Percentiles rank a stretch among this genome's conserved stretches.
These are phyloP conservation scores for Odontomachus brunneus DNA, from an alignment of 1,140 invertebrate species.

Conservation along the genomic window DNA sequence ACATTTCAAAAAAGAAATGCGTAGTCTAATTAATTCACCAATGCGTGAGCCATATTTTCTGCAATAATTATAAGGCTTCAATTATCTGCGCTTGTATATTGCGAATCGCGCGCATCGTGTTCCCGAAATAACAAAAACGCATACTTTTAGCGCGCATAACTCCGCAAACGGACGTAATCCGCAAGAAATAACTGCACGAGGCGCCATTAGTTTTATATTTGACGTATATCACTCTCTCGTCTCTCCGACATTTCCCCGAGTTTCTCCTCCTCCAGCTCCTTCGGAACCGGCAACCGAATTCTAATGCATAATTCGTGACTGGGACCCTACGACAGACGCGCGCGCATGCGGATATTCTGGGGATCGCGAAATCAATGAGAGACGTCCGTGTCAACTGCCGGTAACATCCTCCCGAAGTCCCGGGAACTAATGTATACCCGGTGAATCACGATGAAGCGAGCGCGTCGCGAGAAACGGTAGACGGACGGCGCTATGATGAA, in stretches of 20 bases:
- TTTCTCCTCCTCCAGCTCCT: neutral
- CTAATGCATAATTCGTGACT: conserved; percentile 59
- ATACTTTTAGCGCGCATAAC: neutral
- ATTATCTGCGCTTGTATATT: too few relatives aligned
- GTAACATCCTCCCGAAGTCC: conserved; percentile 44
- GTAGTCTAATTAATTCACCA: conserved; percentile 20
- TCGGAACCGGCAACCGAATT: neutral
- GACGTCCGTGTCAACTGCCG: conserved; percentile 51
- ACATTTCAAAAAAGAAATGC: neutral
- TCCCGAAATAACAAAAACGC: neutral
- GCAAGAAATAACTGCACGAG: conserved; percentile 12
- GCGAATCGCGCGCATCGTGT: neutral
- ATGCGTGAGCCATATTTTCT: too few relatives aligned
- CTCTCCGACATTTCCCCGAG: conserved; percentile 11
- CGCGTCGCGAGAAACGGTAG: conserved; percentile 25
- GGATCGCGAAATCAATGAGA: conserved; percentile 62
- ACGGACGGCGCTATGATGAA: conserved; percentile 17
- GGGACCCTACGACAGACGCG: conserved; percentile 53
- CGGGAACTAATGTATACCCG: conserved; percentile 46
- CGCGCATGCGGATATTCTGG: conserved; percentile 17
- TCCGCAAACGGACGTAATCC: neutral
- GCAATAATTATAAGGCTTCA: too few relatives aligned
- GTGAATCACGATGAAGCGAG: conserved; percentile 57
- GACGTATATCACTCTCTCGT: neutral
- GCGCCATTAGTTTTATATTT: neutral